Evolutionary conservation across 2,113 vertebrate species (phyloP), one percentile per base, ranked within the genome.

Genomic region (Gobius niger): DNA sequence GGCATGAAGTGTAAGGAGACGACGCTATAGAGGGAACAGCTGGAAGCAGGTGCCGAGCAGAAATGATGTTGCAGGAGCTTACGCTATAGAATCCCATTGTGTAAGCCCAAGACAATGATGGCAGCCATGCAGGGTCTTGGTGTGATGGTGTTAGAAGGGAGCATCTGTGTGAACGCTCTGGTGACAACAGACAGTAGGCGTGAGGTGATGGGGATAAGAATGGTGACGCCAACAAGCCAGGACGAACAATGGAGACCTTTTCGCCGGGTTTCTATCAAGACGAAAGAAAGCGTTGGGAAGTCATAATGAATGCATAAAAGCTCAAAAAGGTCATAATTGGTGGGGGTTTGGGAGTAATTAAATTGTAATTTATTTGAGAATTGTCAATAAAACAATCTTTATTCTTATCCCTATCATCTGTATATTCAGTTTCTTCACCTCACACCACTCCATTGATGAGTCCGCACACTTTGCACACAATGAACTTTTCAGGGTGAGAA

Each of bases 1-100:
- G 77, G 72, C 53, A 68, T 50, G 67, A 68, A 54, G 41, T 69
- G 64, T 78, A 10, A 47, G 5, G 51, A 72, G 12, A 63, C 69
- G 65, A 60, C 24, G 63, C 49, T 15, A 49, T 18, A 13, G 14
- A 12, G n/a, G 70, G 49, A 61, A 68, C 9, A 60, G 65, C 19
- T 44, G 76, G 69, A 76, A 60, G 75, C 77, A 77, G 83, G 73
- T 79, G 76, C 78, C 57, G 69, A 82, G 65, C 78, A 85, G 61
- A 78, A 68, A 83, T 76, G 83, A 82, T 68, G 75, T 65, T 82
- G 76, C 76, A 78, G 72, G 80, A 82, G 77, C 87, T 88, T 86
- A 88, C 67, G 77, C 75, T 82, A n/a, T n/a, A 68, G 52, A 46
- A 72, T 78, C 81, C 78, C 67, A 84, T 85, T 86, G 83, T 87